Conservation (phyloP, 2,888 invertebrate genomes). For the Lasioglossum oenotherae region DNA sequence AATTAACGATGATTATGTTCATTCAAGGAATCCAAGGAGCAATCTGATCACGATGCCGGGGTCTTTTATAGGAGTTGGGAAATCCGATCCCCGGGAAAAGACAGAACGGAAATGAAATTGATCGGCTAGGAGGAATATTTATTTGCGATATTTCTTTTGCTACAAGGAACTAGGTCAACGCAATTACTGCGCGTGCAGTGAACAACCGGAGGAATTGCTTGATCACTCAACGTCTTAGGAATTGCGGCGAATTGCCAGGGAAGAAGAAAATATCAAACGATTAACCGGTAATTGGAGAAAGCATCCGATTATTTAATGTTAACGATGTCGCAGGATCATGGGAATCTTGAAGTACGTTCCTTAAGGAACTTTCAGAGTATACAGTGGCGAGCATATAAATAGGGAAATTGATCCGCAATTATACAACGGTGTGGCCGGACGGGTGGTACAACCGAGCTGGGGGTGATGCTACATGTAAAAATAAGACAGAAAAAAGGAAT, state of each 20-base stretch:
- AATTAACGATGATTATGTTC: not conserved
- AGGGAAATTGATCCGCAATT: too few relatives aligned
- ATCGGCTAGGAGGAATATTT: slow-evolving; percentile 17
- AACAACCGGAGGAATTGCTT: slow-evolving; percentile 29
- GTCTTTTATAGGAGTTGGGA: slow-evolving; percentile 8
- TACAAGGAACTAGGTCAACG: slow-evolving; percentile 18
- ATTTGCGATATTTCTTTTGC: slow-evolving; percentile 21
- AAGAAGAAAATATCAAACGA: slow-evolving; percentile 4
- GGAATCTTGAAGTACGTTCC: not conserved
- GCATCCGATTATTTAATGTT: too few relatives aligned
- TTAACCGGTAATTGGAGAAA: not conserved
- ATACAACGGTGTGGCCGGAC: too few relatives aligned
- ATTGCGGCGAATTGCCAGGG: slow-evolving; percentile 27
- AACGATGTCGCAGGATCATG: not conserved
- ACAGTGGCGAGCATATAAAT: not conserved
- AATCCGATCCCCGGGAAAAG: not conserved
- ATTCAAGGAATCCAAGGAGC: not conserved
- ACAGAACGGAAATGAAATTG: not conserved
- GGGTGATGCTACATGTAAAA: too few relatives aligned
- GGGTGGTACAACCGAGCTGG: too few relatives aligned
- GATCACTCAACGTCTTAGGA: slow-evolving; percentile 23
- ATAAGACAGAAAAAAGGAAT: too few relatives aligned
- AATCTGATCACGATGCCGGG: not conserved
- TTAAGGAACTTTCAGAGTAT: not conserved
- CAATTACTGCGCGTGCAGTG: slow-evolving; percentile 28